phyloP scores from a whole-genome alignment of 1,140 invertebrate species.

The Drosophila sucinea region DNA sequence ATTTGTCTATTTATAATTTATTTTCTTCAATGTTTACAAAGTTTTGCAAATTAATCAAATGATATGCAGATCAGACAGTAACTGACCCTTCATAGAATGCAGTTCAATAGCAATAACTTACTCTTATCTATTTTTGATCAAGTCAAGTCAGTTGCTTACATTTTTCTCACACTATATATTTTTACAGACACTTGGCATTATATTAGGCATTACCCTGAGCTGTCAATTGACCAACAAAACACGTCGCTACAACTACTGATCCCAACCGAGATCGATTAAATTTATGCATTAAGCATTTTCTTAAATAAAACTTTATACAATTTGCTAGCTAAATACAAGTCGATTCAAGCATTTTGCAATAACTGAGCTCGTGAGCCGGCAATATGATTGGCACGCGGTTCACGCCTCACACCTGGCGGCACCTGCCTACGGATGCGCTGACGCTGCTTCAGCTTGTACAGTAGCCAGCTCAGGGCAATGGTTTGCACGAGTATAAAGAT shows the following conservation, averaged over 20 bases:
- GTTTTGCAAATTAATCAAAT: too few species aligned
- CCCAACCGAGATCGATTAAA: conserved; percentile 37
- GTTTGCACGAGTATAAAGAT: conserved; percentile 66
- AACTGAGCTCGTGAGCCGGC: conserved; percentile 53
- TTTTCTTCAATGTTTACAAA: too few species aligned
- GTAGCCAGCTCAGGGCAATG: conserved; percentile 51
- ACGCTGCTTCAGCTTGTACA: conserved; percentile 55
- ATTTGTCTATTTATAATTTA: too few species aligned
- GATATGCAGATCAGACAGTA: too few species aligned
- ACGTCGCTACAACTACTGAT: conserved; percentile 67
- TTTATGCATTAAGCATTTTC: conserved; percentile 34
- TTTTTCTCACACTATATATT: neutral
- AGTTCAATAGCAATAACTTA: neutral
- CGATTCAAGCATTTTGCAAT: conserved; percentile 50
- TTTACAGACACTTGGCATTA: conserved; percentile 66
- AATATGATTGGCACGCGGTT: conserved; percentile 63
- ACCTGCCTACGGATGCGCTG: conserved; percentile 50
- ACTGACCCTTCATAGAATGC: neutral
- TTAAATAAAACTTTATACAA: conserved; percentile 54
- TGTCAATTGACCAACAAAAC: conserved; percentile 73
- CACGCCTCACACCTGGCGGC: conserved; percentile 63
- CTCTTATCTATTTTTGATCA: neutral
- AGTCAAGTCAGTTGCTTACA: neutral
- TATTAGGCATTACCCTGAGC: conserved; percentile 65
- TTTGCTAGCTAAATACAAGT: conserved; percentile 12